These are phyloP conservation scores for Disparrhopalites patrizii DNA, from an alignment of 2,888 invertebrate genomes.

Conservation along the genomic window DNA sequence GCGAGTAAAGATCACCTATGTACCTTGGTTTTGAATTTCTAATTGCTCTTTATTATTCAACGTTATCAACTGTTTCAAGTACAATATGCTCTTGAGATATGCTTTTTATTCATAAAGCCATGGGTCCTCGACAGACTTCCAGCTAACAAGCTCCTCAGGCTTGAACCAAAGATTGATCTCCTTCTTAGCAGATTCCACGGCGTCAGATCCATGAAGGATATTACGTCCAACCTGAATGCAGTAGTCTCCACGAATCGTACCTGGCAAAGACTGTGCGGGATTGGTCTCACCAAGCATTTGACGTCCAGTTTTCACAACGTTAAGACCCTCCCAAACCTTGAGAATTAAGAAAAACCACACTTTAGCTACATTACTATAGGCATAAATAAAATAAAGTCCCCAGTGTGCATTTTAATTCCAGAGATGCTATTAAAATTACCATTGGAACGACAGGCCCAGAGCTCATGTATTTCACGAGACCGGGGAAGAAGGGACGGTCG, in stretches of 20 bases:
- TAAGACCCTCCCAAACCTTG: conserved; percentile 92
- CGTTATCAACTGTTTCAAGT: no score
- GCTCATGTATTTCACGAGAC: conserved; percentile 89
- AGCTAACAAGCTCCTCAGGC: conserved; percentile 74
- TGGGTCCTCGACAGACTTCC: conserved; percentile 72
- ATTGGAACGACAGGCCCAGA: conserved; percentile 92
- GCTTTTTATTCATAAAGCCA: conserved; percentile 93
- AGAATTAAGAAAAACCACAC: no score
- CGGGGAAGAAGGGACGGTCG: conserved; percentile 86
- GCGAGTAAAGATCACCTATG: no score
- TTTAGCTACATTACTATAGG: no score
- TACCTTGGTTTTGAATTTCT: no score
- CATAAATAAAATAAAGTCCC: no score
- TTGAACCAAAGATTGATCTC: conserved; percentile 96
- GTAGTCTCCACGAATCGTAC: conserved; percentile 96
- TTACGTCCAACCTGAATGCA: conserved; percentile 85
- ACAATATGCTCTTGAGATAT: no score
- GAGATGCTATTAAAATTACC: conserved; percentile 59
- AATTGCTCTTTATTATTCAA: no score
- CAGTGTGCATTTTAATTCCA: no score
- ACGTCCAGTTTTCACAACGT: conserved; percentile 91
- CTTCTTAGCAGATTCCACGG: conserved; percentile 90
- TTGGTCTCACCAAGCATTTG: conserved; percentile 96
- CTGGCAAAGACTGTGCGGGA: conserved; percentile 89
- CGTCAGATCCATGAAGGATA: conserved; percentile 85